These are phyloP conservation scores for Geotria australis DNA, from an alignment of 2,797 vertebrate genomes.

Conservation along the genomic window DNA sequence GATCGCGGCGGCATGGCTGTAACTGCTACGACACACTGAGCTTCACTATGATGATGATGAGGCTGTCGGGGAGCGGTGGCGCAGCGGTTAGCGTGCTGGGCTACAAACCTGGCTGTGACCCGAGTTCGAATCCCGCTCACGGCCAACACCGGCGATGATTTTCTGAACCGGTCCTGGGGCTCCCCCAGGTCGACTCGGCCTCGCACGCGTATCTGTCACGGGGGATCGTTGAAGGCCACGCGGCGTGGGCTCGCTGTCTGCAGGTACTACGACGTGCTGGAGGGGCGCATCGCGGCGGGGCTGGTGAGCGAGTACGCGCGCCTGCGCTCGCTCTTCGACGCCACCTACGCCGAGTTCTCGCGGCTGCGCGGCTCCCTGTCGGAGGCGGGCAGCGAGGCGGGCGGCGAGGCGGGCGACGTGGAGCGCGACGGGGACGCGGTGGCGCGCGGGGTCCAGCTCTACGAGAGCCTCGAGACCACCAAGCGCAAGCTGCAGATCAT, in stretches of 20 bases:
- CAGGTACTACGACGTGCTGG: conserved; percentile 65
- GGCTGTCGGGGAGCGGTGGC: too few relatives aligned
- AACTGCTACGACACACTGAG: too few relatives aligned
- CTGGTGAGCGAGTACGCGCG: conserved; percentile 36
- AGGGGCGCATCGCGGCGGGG: conserved; percentile 47
- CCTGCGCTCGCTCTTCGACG: conserved; percentile 26
- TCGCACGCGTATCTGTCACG: too few relatives aligned
- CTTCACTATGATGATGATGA: too few relatives aligned
- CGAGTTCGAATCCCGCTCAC: too few relatives aligned
- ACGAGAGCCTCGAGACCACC: conserved; percentile 37
- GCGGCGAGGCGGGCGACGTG: conserved; percentile 19
- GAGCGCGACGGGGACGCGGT: conserved; percentile 53
- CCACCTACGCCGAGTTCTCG: conserved; percentile 33
- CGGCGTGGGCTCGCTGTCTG: neutral
- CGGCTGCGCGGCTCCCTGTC: conserved; percentile 27
- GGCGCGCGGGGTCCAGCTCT: conserved; percentile 60
- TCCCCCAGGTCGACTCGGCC: too few relatives aligned
- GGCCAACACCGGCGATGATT: too few relatives aligned
- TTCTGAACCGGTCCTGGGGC: too few relatives aligned
- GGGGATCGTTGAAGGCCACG: too few relatives aligned
- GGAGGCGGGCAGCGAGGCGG: conserved; percentile 1
- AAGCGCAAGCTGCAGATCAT: conserved; percentile 62
- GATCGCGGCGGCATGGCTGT: too few relatives aligned
- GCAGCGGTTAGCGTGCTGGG: too few relatives aligned
- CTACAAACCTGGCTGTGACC: too few relatives aligned